phyloP scores from a whole-genome alignment of 1,140 invertebrate species.

The Monochamus saltuarius region DNA sequence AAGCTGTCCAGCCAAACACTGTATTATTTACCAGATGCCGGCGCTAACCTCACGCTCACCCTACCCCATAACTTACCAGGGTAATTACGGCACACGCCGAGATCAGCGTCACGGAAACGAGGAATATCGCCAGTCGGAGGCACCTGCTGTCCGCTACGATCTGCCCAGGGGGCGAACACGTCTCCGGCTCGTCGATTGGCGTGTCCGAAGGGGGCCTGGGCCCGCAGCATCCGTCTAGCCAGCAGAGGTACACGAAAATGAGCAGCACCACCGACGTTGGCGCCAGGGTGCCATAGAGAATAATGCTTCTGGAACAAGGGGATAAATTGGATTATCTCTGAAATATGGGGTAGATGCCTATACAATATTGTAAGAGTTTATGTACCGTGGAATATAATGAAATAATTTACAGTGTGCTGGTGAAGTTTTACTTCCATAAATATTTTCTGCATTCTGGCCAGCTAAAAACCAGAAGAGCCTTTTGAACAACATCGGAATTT shows the following conservation, averaged over 20 bases:
- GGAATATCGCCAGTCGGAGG: constrained; percentile 66
- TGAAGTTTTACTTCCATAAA: no score
- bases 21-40: no score
- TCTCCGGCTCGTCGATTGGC: constrained; percentile 52
- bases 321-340: no score
- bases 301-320: constrained; percentile 57
- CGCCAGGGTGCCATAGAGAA: constrained; percentile 64
- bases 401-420: no score
- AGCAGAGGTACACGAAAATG: constrained; percentile 63
- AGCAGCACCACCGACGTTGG: constrained; percentile 65
- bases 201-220: constrained; percentile 50
- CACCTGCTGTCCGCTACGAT: constrained; percentile 66
- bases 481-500: no score
- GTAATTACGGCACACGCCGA: constrained; percentile 69
- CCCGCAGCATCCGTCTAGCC: constrained; percentile 55
- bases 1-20: no score
- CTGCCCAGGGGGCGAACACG: constrained; percentile 57
- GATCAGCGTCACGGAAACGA: constrained; percentile 66
- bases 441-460: no score
- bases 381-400: no score
- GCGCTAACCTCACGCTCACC: no score
- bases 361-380: no score
- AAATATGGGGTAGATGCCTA: no score
- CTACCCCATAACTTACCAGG: constrained; percentile 57
- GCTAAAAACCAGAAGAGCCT: no score